phyloP scores from a whole-genome alignment of 2,888 invertebrate species.

The Falcaria lacertinaria region DNA sequence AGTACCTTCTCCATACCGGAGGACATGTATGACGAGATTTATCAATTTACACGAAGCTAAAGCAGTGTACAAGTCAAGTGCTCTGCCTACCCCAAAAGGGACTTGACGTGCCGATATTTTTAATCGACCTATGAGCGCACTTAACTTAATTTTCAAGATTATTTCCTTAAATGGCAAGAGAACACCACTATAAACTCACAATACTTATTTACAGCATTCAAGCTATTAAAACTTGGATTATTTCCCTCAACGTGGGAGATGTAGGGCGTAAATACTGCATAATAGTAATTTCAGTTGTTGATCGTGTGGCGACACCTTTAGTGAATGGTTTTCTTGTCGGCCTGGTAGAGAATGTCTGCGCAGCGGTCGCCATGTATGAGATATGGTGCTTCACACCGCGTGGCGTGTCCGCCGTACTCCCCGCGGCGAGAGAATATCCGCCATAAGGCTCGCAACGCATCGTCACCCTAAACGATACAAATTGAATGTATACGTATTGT shows the following conservation, averaged over 20 bases:
- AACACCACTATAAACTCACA: neutral
- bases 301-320: conserved; percentile 15
- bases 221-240: neutral
- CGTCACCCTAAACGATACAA: conserved; percentile 19
- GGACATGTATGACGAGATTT: too few relatives aligned
- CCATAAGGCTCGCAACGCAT: conserved; percentile 45
- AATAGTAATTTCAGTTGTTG: conserved; percentile 2
- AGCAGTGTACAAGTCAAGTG: too few relatives aligned
- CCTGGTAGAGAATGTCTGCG: conserved; percentile 49
- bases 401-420: conserved; percentile 55
- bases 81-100: too few relatives aligned
- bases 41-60: too few relatives aligned
- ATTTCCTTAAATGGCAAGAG: too few relatives aligned
- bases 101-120: too few relatives aligned
- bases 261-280: neutral
- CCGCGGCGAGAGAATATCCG: conserved; percentile 38
- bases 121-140: too few relatives aligned
- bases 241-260: neutral
- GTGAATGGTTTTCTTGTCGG: conserved; percentile 58
- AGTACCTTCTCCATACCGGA: too few relatives aligned
- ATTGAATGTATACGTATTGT: conserved; percentile 5
- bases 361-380: conserved; percentile 59
- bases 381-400: conserved; percentile 74
- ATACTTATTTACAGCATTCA: too few relatives aligned
- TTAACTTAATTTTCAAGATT: too few relatives aligned